Base-by-base conservation (phyloP, 2,797 vertebrate genomes). In the Thunnus albacares region DNA sequence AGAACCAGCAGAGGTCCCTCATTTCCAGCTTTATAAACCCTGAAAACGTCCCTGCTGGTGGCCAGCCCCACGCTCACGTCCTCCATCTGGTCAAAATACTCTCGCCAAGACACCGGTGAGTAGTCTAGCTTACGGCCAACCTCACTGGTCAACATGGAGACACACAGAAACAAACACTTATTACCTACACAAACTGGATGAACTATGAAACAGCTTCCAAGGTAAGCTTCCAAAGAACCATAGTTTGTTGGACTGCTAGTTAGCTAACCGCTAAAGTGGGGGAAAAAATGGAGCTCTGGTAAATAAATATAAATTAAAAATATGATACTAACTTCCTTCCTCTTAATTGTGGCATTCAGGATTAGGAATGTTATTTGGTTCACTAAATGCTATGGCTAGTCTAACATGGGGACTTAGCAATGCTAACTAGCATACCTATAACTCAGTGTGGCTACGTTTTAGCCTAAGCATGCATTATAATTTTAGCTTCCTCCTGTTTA, bases 61-160 rank as follows among this genome's bases (percentile, higher is more conserved):
- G 79, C 74, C 1, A 53, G 63, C 3, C 90, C 92, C 38, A 94
- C 85, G 0, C 75, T 81, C 71, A 94, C 93, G 0, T 95, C 93
- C 70, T 94, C 92, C 84, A 90, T 88, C 82, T 93, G 89, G 43
- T 94, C 92, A 22, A 93, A 94, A 51, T 95, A 94, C 75, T 91
- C 84, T 7, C 79, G 83, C 94, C 94, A 94, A 4, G 94, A 93
- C 30, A 94, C 91, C 0, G 93, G 92, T 3, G 94, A 94, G 86
- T 91, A 95, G 84, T 94, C 91, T 0, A 26, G 81, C 11, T 90
- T 80, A 20, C 35, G 43, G 45, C 79, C 75, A 1, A 82, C 81
- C 67, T 84, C 87, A 3, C 87, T 89, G 74, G 59, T 66, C 8
- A 26, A 86, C 81, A 87, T 68, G 75, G 14, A 80, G 49, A 74